Percentiles rank a stretch among this genome's conserved stretches.
Conservation (phyloP, 1,140 invertebrate species). For the Drosophila orena region DNA sequence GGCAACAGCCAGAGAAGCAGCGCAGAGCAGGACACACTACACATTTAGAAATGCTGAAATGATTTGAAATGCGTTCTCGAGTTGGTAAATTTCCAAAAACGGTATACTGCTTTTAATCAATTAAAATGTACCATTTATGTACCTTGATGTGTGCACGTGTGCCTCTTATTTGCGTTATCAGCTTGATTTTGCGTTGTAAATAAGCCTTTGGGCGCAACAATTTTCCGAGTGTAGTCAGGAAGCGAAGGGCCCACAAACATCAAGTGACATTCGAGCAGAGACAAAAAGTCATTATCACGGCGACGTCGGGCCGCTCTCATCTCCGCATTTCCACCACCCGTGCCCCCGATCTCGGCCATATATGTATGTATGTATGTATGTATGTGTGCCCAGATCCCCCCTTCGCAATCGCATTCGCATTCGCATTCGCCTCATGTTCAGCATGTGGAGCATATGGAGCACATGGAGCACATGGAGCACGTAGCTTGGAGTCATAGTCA, state of each 20-base stretch:
- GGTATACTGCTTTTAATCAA: no score
- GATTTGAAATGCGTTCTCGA: no score
- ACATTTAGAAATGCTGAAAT: background rate
- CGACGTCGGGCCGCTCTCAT: slow-evolving; percentile 53
- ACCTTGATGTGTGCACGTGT: no score
- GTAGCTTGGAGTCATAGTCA: slow-evolving; percentile 36
- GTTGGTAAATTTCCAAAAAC: no score
- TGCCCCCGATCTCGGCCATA: background rate
- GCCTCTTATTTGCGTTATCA: no score
- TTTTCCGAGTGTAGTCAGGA: slow-evolving; percentile 25
- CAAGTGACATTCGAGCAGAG: slow-evolving; percentile 80
- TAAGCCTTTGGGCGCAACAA: no score
- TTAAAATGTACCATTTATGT: no score
- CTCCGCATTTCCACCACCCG: background rate
- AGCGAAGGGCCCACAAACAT: slow-evolving; percentile 50
- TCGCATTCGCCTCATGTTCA: slow-evolving; percentile 42
- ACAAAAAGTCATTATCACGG: slow-evolving; percentile 83
- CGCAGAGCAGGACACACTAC: slow-evolving; percentile 9
- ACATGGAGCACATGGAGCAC: slow-evolving; percentile 57
- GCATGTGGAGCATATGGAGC: slow-evolving; percentile 58
- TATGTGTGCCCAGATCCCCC: background rate
- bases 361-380: no score
- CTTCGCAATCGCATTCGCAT: slow-evolving; percentile 16
- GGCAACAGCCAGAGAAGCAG: slow-evolving; percentile 17
- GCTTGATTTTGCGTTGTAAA: no score